A percentile compares a stretch with the other conserved stretches of the same genome.
These are phyloP conservation scores for Ochlodes sylvanus DNA, from an alignment of 2,888 invertebrate genomes.

Conservation along the genomic window DNA sequence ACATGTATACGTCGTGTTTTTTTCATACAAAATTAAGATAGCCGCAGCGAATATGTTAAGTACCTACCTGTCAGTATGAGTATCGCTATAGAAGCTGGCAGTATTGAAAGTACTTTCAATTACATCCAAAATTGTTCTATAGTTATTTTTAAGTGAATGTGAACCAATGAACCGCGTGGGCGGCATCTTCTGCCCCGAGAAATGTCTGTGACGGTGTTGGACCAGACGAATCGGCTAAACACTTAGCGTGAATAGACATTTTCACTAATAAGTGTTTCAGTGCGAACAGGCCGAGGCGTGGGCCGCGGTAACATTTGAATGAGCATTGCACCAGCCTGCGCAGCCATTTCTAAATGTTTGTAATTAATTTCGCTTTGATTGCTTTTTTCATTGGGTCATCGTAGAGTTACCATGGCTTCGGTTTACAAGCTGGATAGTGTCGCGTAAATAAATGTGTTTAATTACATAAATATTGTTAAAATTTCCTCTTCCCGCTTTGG, in stretches of 20 bases:
- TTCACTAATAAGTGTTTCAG: constrained; percentile 26
- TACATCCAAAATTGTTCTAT: not conserved
- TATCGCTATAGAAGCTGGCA: not conserved
- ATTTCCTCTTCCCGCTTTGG: too few species aligned
- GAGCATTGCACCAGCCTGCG: constrained; percentile 29
- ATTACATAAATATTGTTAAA: too few species aligned
- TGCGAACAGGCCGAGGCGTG: constrained; percentile 5
- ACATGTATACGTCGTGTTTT: too few species aligned
- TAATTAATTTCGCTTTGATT: constrained; percentile 43
- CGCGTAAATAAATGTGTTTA: too few species aligned
- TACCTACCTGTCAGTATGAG: constrained; percentile 2
- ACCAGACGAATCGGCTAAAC: not conserved
- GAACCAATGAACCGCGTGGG: constrained; percentile 44
- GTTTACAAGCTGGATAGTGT: not conserved
- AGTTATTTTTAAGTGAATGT: constrained; percentile 12
- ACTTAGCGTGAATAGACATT: constrained; percentile 22
- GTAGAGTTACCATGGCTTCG: constrained; percentile 1
- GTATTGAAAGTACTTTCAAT: constrained; percentile 13
- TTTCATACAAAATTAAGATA: too few species aligned
- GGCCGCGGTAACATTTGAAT: constrained; percentile 26
- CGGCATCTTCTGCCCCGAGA: constrained; percentile 14
- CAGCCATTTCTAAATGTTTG: constrained; percentile 34
- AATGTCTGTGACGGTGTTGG: not conserved
- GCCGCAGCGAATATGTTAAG: too few species aligned
- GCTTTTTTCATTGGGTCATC: constrained; percentile 24